Evolutionary conservation across 2,797 vertebrate species (phyloP), one percentile per base, ranked within the genome.

Genomic region (Alectoris magna): DNA sequence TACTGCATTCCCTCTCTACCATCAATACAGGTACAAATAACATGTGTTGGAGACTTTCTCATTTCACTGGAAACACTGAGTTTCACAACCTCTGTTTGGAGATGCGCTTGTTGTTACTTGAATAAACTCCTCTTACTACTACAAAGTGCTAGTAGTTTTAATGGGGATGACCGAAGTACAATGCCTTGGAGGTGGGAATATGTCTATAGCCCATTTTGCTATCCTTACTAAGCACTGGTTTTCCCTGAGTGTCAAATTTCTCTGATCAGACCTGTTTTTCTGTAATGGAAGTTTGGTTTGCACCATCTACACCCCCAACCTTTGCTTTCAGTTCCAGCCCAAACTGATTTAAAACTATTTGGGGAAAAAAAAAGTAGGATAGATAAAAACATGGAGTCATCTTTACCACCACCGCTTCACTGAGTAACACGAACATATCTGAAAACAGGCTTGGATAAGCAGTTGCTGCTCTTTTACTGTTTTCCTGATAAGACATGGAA

Each of bases 21-120:
- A 81, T 24, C 2, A 6, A 82, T 41, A 41, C 38, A 90, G 70
- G n/a, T 38, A 89, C 3, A 18, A 83, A 29, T 16, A 60, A 77
- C 0, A 1, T 1, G 4, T 23, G 53, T 27, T 29, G 48, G 0
- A 38, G 21, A 72, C 87, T 36, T 81, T 31, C 59, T 29, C 5
- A 72, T 29, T 75, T 59, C 31, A 67, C 46, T 34, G 76, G 38
- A 77, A 91, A 87, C 29, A 53, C 4, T 14, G 21, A 49, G 36
- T 73, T 78, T 53, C 41, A 79, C 0, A 0, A 66, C 39, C 6
- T 1, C 2, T 43, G 80, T 83, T 36, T 2, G 2, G 1, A 68
- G 27, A 68, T 5, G 7, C 1, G 5, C 31, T 41, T 46, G 23
- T 1, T 59, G 26, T 38, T 55, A 91, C 19, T 43, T 43, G 55